Evolutionary conservation across 2,888 invertebrate species (phyloP).

Genomic region (Pelosia muscerda): DNA sequence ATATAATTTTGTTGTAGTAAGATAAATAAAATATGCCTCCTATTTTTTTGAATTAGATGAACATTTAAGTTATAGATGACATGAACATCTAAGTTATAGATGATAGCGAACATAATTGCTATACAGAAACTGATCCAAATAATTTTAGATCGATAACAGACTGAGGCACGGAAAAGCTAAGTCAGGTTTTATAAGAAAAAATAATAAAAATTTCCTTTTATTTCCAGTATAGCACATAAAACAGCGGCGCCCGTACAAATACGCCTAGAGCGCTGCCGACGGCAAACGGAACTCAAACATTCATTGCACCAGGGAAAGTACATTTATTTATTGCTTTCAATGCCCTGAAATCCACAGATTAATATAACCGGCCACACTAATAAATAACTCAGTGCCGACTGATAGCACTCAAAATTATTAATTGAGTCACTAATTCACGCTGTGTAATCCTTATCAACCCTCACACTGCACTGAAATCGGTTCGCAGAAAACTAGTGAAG

Average conservation of each 20-base stretch:
- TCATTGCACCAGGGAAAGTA: constrained; percentile 15
- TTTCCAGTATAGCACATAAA: constrained; percentile 22
- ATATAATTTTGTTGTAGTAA: too few species aligned
- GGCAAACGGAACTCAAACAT: constrained; percentile 41
- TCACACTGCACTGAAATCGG: constrained; percentile 13
- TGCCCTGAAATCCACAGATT: background rate
- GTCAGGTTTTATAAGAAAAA: constrained; percentile 7
- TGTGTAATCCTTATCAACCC: constrained; percentile 17
- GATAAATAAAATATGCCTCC: too few species aligned
- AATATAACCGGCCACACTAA: background rate
- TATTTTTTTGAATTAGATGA: too few species aligned
- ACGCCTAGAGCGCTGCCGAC: constrained; percentile 59
- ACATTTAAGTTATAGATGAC: too few species aligned
- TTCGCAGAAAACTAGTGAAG: constrained; percentile 25
- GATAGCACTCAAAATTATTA: constrained; percentile 5
- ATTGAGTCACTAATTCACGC: background rate
- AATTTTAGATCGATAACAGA: background rate
- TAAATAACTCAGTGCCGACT: background rate
- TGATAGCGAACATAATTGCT: too few species aligned
- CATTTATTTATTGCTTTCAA: constrained; percentile 3
- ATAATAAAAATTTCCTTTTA: constrained; percentile 18
- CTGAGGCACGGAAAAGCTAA: background rate
- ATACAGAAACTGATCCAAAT: background rate
- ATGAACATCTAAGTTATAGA: too few species aligned
- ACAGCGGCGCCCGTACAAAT: constrained; percentile 52